A percentile compares a stretch with the other conserved stretches of the same genome.
phyloP scores from a whole-genome alignment of 1,140 invertebrate genomes.

The Sitodiplosis mosellana region DNA sequence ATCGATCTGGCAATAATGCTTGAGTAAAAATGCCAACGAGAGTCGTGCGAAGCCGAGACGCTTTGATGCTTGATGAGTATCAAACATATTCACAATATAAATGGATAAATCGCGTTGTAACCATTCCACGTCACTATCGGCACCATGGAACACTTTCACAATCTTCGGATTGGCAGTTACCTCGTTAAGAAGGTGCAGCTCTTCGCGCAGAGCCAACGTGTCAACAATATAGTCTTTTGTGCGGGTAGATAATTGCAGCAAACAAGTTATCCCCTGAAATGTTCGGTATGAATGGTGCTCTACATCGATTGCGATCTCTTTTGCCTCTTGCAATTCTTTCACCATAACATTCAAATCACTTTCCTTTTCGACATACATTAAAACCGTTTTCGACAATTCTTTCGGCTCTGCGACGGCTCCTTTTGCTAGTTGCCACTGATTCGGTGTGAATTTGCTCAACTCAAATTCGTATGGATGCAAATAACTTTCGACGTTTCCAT shows the following conservation, averaged over 20 bases:
- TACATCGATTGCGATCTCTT: slow-evolving; percentile 70
- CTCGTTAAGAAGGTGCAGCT: slow-evolving; percentile 73
- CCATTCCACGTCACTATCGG: slow-evolving; percentile 79
- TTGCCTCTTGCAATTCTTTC: slow-evolving; percentile 37
- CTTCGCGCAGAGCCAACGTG: slow-evolving; percentile 58
- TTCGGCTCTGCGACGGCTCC: slow-evolving; percentile 22
- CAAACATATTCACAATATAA: slow-evolving; percentile 95
- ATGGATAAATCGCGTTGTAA: slow-evolving; percentile 87
- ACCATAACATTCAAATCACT: slow-evolving; percentile 46
- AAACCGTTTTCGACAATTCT: slow-evolving; percentile 39
- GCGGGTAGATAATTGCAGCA: slow-evolving; percentile 86
- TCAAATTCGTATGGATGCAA: slow-evolving; percentile 84
- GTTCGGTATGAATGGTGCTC: slow-evolving; percentile 75
- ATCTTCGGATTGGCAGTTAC: slow-evolving; percentile 82
- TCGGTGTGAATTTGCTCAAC: slow-evolving; percentile 46
- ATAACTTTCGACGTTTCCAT: slow-evolving; percentile 33
- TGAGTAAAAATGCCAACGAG: slow-evolving; percentile 63
- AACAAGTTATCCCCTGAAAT: slow-evolving; percentile 74
- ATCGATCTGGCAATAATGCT: slow-evolving; percentile 57
- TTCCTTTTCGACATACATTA: slow-evolving; percentile 47
- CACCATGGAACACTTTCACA: slow-evolving; percentile 91
- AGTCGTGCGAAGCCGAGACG: slow-evolving; percentile 49
- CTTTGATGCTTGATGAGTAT: slow-evolving; percentile 78
- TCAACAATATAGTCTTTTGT: slow-evolving; percentile 84
- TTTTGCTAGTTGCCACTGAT: slow-evolving; percentile 27